Conservation (phyloP, 2,797 vertebrate species). For the Onychomys arenicola region DNA sequence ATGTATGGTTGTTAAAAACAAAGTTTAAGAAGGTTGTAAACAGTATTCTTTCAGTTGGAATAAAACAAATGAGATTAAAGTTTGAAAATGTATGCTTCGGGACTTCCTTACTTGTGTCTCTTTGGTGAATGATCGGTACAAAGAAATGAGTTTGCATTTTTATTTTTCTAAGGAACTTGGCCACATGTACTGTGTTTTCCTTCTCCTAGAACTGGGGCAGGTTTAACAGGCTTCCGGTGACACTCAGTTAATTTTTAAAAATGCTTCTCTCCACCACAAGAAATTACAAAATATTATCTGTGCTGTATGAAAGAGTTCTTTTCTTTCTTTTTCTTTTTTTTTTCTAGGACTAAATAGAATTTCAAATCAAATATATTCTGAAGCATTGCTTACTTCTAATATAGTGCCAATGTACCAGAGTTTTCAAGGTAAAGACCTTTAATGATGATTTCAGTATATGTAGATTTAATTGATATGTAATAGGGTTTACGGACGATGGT, state of each 20-base stretch:
- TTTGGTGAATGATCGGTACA: constrained; percentile 30
- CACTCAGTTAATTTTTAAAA: constrained; percentile 37
- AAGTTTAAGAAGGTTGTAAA: not conserved
- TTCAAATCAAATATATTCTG: constrained; percentile 89
- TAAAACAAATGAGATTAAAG: not conserved
- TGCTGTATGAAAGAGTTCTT: constrained; percentile 22
- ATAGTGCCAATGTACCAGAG: constrained; percentile 94
- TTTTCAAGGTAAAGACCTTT: constrained; percentile 92
- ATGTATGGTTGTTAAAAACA: not conserved
- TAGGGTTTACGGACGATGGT: too few species aligned
- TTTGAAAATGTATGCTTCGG: not conserved
- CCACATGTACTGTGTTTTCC: not conserved
- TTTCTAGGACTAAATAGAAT: constrained; percentile 84
- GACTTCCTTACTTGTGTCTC: not conserved
- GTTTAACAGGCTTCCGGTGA: not conserved
- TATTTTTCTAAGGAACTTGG: not conserved
- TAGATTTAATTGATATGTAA: constrained; percentile 31
- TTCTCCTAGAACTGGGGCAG: not conserved
- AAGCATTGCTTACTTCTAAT: constrained; percentile 92
- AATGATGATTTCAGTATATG: not conserved
- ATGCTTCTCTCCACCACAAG: not conserved
- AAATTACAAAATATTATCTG: constrained; percentile 56
- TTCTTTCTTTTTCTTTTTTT: not conserved
- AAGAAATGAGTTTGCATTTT: not conserved
- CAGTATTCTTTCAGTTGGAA: not conserved